Conservation (phyloP, 2,888 invertebrate genomes). For the Sturmia bella region DNA sequence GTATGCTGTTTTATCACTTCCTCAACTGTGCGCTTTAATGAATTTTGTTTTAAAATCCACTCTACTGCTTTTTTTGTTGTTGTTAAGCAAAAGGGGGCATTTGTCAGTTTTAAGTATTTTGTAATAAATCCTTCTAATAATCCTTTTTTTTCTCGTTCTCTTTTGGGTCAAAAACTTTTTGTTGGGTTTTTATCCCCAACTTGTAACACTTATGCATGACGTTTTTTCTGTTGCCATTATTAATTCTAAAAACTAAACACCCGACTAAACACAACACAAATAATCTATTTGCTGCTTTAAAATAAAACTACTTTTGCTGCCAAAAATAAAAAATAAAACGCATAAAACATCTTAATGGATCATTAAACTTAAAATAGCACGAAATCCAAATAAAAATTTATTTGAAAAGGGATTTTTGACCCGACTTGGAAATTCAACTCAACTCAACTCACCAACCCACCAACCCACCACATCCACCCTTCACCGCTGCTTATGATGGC, state of each 20-base stretch:
- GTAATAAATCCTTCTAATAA: constrained; percentile 20
- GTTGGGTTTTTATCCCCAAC: constrained; percentile 28
- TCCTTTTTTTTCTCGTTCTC: constrained; percentile 23
- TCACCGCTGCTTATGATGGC: background rate
- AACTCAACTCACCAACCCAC: background rate
- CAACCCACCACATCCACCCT: background rate
- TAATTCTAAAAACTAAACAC: constrained; percentile 12
- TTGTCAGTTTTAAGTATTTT: constrained; percentile 8
- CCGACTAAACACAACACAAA: constrained; percentile 19
- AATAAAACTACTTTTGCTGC: constrained; percentile 21
- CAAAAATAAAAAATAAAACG: constrained; percentile 15
- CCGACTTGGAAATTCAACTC: constrained; percentile 18
- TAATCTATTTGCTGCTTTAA: constrained; percentile 26
- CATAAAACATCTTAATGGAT: constrained; percentile 23
- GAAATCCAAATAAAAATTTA: constrained; percentile 27
- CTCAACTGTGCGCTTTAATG: background rate
- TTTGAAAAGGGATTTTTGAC: constrained; percentile 9
- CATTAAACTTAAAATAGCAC: constrained; percentile 47
- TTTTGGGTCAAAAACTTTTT: constrained; percentile 27
- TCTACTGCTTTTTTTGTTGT: constrained; percentile 24
- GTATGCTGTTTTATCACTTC: no score
- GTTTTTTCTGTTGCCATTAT: constrained; percentile 35
- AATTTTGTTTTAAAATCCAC: background rate
- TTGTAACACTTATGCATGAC: constrained; percentile 29
- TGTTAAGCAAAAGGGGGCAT: constrained; percentile 3